Evolutionary conservation across 2,113 vertebrate species (phyloP).

Genomic region (Peromyscus californicus): DNA sequence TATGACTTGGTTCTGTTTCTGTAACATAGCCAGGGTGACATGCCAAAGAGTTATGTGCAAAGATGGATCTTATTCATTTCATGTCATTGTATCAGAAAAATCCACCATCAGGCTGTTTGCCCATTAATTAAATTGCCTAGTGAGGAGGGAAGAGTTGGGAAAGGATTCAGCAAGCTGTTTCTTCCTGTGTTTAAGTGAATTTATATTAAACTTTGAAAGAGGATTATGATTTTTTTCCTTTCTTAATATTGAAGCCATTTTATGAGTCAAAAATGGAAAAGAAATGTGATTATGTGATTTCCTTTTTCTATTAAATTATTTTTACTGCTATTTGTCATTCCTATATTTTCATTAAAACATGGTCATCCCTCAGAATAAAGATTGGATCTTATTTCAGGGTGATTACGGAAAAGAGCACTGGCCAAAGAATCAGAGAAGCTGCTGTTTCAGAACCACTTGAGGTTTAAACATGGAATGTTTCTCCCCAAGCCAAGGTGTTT

Average conservation of each 20-base stretch:
- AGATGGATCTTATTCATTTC: slow-evolving; percentile 47
- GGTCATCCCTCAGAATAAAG: slow-evolving; percentile 54
- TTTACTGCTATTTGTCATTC: slow-evolving; percentile 63
- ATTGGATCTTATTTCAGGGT: slow-evolving; percentile 50
- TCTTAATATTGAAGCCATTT: slow-evolving; percentile 37
- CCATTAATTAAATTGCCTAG: slow-evolving; percentile 74
- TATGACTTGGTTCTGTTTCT: slow-evolving; percentile 68
- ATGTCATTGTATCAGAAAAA: slow-evolving; percentile 70
- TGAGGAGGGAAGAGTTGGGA: slow-evolving; percentile 27
- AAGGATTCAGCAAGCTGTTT: slow-evolving; percentile 64
- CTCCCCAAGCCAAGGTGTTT: neutral
- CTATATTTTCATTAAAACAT: slow-evolving; percentile 54
- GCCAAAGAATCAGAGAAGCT: neutral
- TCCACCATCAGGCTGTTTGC: slow-evolving; percentile 70
- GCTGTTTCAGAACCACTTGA: neutral
- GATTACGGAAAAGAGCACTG: slow-evolving; percentile 3
- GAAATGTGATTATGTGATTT: slow-evolving; percentile 62
- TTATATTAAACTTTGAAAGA: slow-evolving; percentile 72
- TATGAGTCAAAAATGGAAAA: slow-evolving; percentile 26
- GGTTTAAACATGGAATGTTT: neutral
- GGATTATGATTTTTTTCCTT: slow-evolving; percentile 28
- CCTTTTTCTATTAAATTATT: slow-evolving; percentile 64
- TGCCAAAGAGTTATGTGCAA: slow-evolving; percentile 66
- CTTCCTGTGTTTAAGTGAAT: slow-evolving; percentile 64
- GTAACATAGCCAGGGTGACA: slow-evolving; percentile 68